These are phyloP conservation scores for Leuciscus waleckii DNA, from an alignment of 2,797 vertebrate genomes.

Conservation along the genomic window DNA sequence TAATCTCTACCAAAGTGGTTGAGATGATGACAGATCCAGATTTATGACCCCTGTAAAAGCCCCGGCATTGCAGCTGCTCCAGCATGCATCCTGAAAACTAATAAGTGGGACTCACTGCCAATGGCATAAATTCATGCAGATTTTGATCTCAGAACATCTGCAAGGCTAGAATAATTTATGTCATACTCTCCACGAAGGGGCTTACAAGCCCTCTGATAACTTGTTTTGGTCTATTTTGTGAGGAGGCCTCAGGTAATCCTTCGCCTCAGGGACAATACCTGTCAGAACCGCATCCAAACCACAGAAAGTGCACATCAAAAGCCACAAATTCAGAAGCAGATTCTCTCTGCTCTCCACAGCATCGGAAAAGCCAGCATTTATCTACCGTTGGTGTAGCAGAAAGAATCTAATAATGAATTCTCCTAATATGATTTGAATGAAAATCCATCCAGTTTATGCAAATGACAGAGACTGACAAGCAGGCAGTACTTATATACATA, in stretches of 20 bases:
- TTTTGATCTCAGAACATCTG: constrained; percentile 75
- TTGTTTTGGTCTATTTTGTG: constrained; percentile 54
- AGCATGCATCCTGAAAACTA: constrained; percentile 69
- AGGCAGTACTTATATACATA: not conserved
- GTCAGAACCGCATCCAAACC: constrained; percentile 53
- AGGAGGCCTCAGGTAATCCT: constrained; percentile 52
- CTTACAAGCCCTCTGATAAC: constrained; percentile 68
- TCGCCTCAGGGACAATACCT: constrained; percentile 53
- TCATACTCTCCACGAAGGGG: constrained; percentile 65
- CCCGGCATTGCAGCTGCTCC: constrained; percentile 60
- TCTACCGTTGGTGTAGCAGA: constrained; percentile 2
- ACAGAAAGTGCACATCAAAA: constrained; percentile 49
- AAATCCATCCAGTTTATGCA: not conserved
- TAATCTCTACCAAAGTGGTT: constrained; percentile 63
- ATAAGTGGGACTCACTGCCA: constrained; percentile 67
- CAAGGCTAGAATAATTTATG: constrained; percentile 73
- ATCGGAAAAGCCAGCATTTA: constrained; percentile 44
- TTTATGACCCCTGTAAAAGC: constrained; percentile 61
- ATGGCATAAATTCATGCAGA: constrained; percentile 76
- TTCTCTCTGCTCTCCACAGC: constrained; percentile 41
- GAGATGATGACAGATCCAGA: constrained; percentile 57
- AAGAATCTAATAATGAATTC: constrained; percentile 1
- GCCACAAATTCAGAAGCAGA: constrained; percentile 45
- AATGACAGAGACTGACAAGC: constrained; percentile 1
- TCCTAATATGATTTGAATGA: not conserved